Base-by-base conservation (phyloP, 2,888 invertebrate species). In the Troilus luridus region DNA sequence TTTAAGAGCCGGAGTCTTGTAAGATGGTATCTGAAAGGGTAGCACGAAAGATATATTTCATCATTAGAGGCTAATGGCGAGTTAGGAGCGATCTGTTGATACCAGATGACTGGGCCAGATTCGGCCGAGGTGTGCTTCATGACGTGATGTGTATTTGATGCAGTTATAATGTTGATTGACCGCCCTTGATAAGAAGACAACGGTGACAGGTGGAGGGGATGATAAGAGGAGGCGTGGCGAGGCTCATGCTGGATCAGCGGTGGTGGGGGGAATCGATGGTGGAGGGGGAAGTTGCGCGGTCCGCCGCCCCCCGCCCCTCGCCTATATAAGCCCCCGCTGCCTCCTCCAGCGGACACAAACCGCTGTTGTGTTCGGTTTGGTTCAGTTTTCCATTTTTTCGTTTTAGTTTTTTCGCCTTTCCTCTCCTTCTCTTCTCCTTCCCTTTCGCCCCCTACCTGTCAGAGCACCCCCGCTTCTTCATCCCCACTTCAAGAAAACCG, bases 271-370 rank as follows among this genome's bases (percentile, higher is more conserved):
- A 92, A 90, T 91, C 91, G 89, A 91, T 90, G 91, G 91, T 89
- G 91, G 91, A 60, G 92, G 92, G 91, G 89, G 64, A 27, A 89
- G 72, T 81, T 92, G 92, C 92, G 92, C 92, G 93, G 93, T 91
- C 91, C 72, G 19, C 93, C 93, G 93, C 93, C 93, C 93, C 93
- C 92, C 90, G 91, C 92, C 91, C 92, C 91, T 90, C 91, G 92
- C 90, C 92, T 92, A 92, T 93, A 93, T 81, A 92, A 92, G 88
- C 89, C 24, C 88, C 85, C 88, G 90, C 93, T 93, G 93, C 93
- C 93, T 93, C 94, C 94, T 93, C 93, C 93, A 93, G 93, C 94
- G 93, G 94, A 94, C 91, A 92, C 91, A 92, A 91, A 92, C 92
- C 92, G 91, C 88, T 89, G 91, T 92, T 91, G 92, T 89, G 90